phyloP scores from a whole-genome alignment of 2,888 invertebrate genomes.

The Antheraea yamamai region DNA sequence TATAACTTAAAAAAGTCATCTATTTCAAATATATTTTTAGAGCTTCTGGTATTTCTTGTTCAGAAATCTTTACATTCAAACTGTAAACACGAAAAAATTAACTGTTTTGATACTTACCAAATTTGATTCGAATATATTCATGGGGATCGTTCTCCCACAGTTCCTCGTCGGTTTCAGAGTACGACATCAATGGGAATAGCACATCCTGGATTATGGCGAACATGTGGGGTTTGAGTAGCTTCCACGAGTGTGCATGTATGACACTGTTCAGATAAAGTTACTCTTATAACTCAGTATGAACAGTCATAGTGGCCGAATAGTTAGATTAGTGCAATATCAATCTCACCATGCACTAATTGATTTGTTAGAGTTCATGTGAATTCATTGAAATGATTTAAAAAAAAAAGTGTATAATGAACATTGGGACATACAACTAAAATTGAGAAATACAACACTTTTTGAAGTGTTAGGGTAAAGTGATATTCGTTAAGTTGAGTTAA shows the following conservation, averaged over 20 bases:
- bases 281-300: not conserved
- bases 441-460: too few relatives aligned
- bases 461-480: too few relatives aligned
- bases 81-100: not conserved
- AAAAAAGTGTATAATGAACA: too few relatives aligned
- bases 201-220: conserved; percentile 96
- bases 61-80: not conserved
- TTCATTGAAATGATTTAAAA: not conserved
- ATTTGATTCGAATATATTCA: conserved; percentile 98
- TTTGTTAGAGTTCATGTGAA: not conserved
- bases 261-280: conserved; percentile 79
- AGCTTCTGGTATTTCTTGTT: not conserved
- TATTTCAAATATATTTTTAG: too few relatives aligned
- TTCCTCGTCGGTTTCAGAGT: conserved; percentile 96
- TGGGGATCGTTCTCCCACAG: conserved; percentile 98
- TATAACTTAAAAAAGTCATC: too few relatives aligned
- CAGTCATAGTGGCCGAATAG: not conserved
- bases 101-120: conserved; percentile 84
- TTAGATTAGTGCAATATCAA: not conserved
- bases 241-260: conserved; percentile 96
- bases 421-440: too few relatives aligned
- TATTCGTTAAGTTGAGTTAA: too few relatives aligned
- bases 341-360: not conserved
- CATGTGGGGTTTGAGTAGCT: conserved; percentile 97
- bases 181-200: conserved; percentile 97